Percentiles rank a stretch among this genome's conserved stretches.
Conservation (phyloP, 2,113 vertebrate genomes). For the Amblyopsis rosae region DNA sequence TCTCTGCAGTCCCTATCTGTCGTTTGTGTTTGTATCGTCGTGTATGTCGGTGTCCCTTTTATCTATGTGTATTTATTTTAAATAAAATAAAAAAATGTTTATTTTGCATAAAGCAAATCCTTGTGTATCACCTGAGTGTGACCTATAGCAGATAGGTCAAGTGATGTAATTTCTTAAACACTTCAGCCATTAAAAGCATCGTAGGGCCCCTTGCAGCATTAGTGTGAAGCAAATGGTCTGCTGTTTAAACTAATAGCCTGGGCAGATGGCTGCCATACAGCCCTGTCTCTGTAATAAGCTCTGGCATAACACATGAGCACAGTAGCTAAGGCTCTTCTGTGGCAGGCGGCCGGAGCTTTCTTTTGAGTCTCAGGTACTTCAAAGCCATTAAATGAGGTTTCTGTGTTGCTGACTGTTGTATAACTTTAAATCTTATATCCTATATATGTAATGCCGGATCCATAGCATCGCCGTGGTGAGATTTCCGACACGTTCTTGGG, state of each 20-base stretch:
- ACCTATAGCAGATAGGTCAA: background rate
- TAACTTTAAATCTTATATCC: background rate
- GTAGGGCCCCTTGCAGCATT: background rate
- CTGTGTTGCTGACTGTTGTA: too few species aligned
- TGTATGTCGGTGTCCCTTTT: too few species aligned
- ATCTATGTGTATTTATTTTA: too few species aligned
- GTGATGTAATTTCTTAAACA: constrained; percentile 15
- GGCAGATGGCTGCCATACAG: background rate
- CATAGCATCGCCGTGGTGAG: background rate
- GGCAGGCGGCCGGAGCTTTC: too few species aligned
- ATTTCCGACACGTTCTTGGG: constrained; percentile 1
- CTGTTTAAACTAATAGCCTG: background rate
- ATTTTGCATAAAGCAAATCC: constrained; percentile 26
- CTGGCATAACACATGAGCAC: too few species aligned
- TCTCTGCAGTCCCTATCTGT: background rate
- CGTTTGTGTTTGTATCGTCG: background rate
- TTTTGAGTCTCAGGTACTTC: too few species aligned
- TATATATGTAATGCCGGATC: constrained; percentile 1
- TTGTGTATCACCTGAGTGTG: constrained; percentile 25
- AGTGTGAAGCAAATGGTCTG: background rate
- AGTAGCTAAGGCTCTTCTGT: too few species aligned
- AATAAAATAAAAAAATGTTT: too few species aligned
- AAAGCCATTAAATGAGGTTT: too few species aligned
- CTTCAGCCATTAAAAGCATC: background rate
- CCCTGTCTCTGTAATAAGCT: background rate